Base-by-base conservation (phyloP, 1,140 invertebrate species). In the Tetramorium alpestre region DNA sequence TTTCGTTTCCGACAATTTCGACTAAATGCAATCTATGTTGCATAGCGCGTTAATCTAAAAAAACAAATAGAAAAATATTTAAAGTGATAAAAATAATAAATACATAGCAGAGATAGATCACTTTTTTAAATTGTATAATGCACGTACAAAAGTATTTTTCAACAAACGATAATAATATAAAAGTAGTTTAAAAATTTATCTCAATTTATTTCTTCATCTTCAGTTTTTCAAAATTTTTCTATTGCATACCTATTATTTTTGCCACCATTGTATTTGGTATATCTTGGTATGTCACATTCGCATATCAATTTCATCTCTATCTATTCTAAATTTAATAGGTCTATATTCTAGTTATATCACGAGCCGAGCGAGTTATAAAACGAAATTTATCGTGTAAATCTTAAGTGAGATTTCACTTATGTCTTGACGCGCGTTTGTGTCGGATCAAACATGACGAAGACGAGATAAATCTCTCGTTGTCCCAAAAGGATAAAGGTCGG, bases 381-480 rank as follows among this genome's bases (percentile, higher is more conserved):
- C 1, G 3, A 49, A 64, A n/a, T 33, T 13, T 11, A 49, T 44
- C 16, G 11, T 44, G 11, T 7, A 7, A 44, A 87, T 38, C 18
- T 2, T 58, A 22, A 67, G 13, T 10, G 18, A 22, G 28, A 22
- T 10, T 33, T 11, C 28, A n/a, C 54, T 67, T 67, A 44, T 1
- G 18, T 28, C 56, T 76, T 41, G 22, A 60, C 16, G 33, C 18
- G 33, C 77, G 69, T 60, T 76, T 77, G 10, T 13, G 13, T 47
- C 25, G 18, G 5, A 60, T 38, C 56, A 69, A 33, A 81, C 33
- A 44, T 8, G 60, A 51, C 6, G 38, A 28, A 54, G 22, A 69
- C 10, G 11, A 6, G 38, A 80, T 78, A 67, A 78, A 81, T 86
- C 64, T 78, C 13, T 78, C 38, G 44, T 80, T 85, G 54, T 62